Percentiles rank a stretch among this genome's conserved stretches.
These are phyloP conservation scores for Amniataba percoides DNA, from an alignment of 2,797 vertebrate genomes.

Conservation along the genomic window DNA sequence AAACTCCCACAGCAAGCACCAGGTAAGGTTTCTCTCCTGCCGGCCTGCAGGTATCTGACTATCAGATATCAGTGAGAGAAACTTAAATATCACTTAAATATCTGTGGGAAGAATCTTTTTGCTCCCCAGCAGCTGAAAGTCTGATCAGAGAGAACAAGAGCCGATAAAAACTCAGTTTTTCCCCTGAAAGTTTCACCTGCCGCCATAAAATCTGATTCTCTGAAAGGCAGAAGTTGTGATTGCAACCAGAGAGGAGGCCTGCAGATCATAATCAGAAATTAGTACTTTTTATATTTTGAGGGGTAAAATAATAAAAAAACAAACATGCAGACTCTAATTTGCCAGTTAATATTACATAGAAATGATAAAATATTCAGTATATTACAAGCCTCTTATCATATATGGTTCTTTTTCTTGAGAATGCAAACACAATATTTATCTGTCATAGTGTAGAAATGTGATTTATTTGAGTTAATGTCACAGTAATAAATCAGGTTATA, in stretches of 20 bases:
- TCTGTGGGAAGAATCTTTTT: neutral
- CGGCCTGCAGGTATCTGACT: neutral
- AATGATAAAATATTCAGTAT: neutral
- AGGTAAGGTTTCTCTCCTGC: conserved; percentile 85
- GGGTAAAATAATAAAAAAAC: neutral
- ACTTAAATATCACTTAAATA: no score
- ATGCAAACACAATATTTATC: no score
- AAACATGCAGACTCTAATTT: neutral
- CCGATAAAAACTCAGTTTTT: neutral
- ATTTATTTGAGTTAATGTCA: neutral
- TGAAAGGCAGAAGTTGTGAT: neutral
- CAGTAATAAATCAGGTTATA: no score
- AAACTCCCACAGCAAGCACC: conserved; percentile 97
- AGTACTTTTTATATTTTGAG: no score
- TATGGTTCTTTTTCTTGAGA: neutral
- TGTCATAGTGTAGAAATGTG: neutral
- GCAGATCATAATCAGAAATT: neutral
- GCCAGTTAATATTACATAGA: neutral
- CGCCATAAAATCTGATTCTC: neutral
- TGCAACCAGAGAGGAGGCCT: neutral
- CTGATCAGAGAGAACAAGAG: neutral
- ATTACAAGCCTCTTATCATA: no score
- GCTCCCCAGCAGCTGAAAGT: neutral
- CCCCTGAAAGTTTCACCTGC: neutral
- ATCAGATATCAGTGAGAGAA: no score